Conservation (phyloP, 2,888 invertebrate genomes). For the Cynaeus angustus region DNA sequence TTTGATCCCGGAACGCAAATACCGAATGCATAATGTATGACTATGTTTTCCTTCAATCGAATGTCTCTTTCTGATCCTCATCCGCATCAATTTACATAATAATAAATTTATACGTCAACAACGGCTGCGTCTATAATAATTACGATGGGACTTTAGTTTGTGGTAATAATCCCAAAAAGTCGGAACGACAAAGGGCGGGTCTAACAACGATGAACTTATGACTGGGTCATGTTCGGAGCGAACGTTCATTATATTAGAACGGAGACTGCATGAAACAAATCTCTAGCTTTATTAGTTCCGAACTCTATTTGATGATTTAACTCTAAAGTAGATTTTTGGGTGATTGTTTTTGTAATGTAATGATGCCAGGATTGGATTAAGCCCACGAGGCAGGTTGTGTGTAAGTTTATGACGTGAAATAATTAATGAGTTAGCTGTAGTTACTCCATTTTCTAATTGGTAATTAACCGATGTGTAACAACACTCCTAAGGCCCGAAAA, state of each 20-base stretch:
- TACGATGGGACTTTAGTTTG: conserved; percentile 16
- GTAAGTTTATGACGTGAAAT: conserved; percentile 27
- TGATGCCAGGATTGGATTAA: conserved; percentile 4
- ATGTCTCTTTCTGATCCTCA: conserved; percentile 1
- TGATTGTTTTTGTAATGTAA: neutral
- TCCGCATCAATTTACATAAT: conserved; percentile 14
- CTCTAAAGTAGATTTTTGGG: too few relatives aligned
- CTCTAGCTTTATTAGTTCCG: conserved; percentile 33
- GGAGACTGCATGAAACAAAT: conserved; percentile 31
- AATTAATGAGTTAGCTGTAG: conserved; percentile 32
- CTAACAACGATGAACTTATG: conserved; percentile 14
- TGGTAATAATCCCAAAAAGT: conserved; percentile 21
- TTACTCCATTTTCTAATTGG: conserved; percentile 31
- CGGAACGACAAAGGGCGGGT: conserved; percentile 13
- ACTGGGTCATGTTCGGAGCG: conserved; percentile 20
- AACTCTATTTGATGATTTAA: neutral
- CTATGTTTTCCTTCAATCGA: conserved; percentile 14
- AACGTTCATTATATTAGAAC: conserved; percentile 30
- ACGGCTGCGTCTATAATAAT: conserved; percentile 18
- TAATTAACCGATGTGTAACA: conserved; percentile 31
- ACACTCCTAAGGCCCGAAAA: conserved; percentile 16
- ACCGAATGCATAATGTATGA: conserved; percentile 17
- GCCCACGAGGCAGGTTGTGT: neutral
- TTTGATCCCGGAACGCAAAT: neutral
- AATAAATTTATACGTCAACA: conserved; percentile 17